phyloP scores from a whole-genome alignment of 2,888 invertebrate genomes.

The Tachina fera region DNA sequence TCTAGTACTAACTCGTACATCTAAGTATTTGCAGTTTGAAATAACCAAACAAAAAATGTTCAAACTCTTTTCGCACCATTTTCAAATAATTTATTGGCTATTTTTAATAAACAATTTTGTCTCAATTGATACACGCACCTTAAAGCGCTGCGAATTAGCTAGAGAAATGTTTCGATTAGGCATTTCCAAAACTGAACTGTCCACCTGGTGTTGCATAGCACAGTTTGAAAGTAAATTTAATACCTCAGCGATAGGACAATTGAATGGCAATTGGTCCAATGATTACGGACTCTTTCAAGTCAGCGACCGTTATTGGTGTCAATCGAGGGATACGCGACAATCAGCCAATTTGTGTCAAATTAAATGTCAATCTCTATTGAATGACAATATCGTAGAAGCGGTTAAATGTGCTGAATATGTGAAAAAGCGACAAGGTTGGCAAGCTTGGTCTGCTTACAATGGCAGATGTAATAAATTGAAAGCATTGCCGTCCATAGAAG shows the following conservation, averaged over 20 bases:
- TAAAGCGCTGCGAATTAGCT: slow-evolving; percentile 76
- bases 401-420: slow-evolving; percentile 76
- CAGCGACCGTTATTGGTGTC: slow-evolving; percentile 79
- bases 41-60: slow-evolving; percentile 44
- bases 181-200: slow-evolving; percentile 72
- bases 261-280: slow-evolving; percentile 82
- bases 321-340: slow-evolving; percentile 68
- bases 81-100: slow-evolving; percentile 15
- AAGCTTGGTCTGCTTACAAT: slow-evolving; percentile 77
- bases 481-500: slow-evolving; percentile 63
- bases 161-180: slow-evolving; percentile 74
- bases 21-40: background rate
- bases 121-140: slow-evolving; percentile 47
- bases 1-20: slow-evolving; percentile 26
- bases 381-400: slow-evolving; percentile 74
- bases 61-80: background rate
- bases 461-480: slow-evolving; percentile 68
- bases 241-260: slow-evolving; percentile 81
- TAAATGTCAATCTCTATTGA: slow-evolving; percentile 74
- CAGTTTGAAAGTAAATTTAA: slow-evolving; percentile 83
- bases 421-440: slow-evolving; percentile 75
- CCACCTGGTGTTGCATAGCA: slow-evolving; percentile 83
- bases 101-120: slow-evolving; percentile 1
- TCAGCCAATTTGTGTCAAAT: slow-evolving; percentile 76
- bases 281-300: slow-evolving; percentile 79